Conservation (phyloP, 2,797 vertebrate genomes). For the Rachycentron canadum region DNA sequence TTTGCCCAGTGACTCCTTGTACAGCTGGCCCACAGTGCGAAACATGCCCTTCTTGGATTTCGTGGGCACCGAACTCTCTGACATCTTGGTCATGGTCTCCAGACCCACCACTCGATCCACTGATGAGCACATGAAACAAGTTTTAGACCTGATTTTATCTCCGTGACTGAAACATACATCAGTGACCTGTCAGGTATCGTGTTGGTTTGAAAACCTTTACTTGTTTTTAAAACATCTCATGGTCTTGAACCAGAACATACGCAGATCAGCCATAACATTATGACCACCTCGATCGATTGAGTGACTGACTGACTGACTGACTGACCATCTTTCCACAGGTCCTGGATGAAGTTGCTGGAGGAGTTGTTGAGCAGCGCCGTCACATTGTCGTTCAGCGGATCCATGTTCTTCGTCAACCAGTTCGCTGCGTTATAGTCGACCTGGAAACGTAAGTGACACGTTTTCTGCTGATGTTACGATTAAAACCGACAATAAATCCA, state of each 20-base stretch:
- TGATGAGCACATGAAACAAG: constrained; percentile 53
- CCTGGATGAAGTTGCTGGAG: constrained; percentile 92
- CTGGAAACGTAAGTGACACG: constrained; percentile 69
- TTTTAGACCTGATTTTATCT: not conserved
- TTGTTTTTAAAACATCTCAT: too few species aligned
- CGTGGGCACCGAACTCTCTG: constrained; percentile 91
- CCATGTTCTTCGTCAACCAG: constrained; percentile 99
- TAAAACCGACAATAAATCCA: not conserved
- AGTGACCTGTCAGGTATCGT: too few species aligned
- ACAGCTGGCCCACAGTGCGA: constrained; percentile 95
- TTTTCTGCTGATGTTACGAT: not conserved
- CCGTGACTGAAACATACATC: rapidly evolving
- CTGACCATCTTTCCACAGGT: constrained; percentile 97
- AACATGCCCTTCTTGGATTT: constrained; percentile 99
- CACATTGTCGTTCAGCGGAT: constrained; percentile 96
- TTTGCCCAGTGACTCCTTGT: constrained; percentile 96
- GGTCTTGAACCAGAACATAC: too few species aligned
- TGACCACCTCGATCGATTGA: too few species aligned
- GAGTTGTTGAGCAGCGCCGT: constrained; percentile 94
- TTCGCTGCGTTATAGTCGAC: constrained; percentile 93
- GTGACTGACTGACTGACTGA: not conserved
- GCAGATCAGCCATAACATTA: too few species aligned
- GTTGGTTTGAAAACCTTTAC: too few species aligned
- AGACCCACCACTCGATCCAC: constrained; percentile 95
- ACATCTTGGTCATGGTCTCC: constrained; percentile 97